Evolutionary conservation across 1,140 invertebrate species (phyloP).

Genomic region (Battus philenor): DNA sequence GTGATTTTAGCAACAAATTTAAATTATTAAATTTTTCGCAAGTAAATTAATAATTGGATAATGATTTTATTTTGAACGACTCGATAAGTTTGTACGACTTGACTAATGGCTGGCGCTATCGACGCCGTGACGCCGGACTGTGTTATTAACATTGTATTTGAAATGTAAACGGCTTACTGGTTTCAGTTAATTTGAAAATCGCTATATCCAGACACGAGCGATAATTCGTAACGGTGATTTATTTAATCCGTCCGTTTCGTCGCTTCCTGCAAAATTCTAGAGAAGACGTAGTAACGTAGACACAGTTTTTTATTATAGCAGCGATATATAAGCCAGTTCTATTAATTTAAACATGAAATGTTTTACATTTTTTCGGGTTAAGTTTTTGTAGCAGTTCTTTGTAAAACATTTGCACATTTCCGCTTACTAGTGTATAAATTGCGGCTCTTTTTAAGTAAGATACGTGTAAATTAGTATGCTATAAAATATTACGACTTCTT

Average conservation of each 20-base stretch:
- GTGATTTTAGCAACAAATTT: no score
- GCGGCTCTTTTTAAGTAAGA: conserved; percentile 5
- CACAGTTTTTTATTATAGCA: conserved; percentile 1
- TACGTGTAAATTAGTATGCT: conserved; percentile 1
- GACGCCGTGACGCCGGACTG: background rate
- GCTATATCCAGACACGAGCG: conserved; percentile 1
- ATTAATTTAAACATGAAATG: no score
- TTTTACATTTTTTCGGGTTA: no score
- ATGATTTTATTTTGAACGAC: background rate
- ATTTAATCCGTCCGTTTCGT: conserved; percentile 4
- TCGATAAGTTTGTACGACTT: no score
- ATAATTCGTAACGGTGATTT: conserved; percentile 10
- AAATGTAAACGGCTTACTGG: background rate
- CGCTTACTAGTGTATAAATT: conserved; percentile 1
- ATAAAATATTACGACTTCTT: conserved; percentile 8
- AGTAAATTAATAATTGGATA: no score
- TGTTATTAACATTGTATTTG: conserved; percentile 1
- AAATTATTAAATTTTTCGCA: no score
- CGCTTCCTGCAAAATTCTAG: conserved; percentile 7
- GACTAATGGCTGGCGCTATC: no score
- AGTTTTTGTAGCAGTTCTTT: conserved; percentile 1
- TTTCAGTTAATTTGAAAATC: conserved; percentile 10
- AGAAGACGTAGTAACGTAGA: background rate
- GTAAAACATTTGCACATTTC: background rate
- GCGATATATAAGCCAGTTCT: no score